Percentiles rank a stretch among this genome's conserved stretches.
Conservation (phyloP, 37 sponge, comb jelly and placozoan species). For the Lycopodina hypogea region DNA sequence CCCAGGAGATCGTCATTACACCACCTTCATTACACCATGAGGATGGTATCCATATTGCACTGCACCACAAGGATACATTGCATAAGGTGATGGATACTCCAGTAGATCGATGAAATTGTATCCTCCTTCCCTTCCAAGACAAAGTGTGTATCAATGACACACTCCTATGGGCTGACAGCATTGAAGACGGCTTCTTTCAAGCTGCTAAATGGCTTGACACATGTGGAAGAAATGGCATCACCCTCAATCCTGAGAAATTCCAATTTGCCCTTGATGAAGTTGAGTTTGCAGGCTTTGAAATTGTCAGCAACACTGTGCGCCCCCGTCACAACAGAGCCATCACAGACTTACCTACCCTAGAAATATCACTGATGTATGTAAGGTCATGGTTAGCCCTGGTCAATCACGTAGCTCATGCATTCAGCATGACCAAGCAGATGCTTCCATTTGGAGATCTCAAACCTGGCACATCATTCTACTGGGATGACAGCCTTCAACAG, state of each 20-base stretch:
- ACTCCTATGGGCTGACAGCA: too few species aligned
- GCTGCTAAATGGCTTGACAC: too few species aligned
- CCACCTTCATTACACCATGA: conserved; percentile 52
- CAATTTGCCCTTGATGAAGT: conserved; percentile 35
- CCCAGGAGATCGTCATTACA: conserved; percentile 44
- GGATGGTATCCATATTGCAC: conserved; percentile 41
- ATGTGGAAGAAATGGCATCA: conserved; percentile 48
- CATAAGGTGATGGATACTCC: too few species aligned
- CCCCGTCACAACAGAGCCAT: conserved; percentile 39
- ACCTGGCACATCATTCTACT: conserved; percentile 28
- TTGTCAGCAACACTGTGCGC: conserved; percentile 36
- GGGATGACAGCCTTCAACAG: conserved; percentile 19
- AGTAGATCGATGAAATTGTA: too few species aligned
- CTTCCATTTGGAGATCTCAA: conserved; percentile 37
- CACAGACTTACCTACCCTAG: conserved; percentile 30
- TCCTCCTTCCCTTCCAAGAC: too few species aligned
- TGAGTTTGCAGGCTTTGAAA: conserved; percentile 59
- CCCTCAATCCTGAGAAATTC: conserved; percentile 47
- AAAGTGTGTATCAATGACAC: conserved; percentile 33
- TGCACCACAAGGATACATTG: conserved; percentile 39
- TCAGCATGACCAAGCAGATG: conserved; percentile 43
- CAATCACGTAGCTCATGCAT: conserved; percentile 47
- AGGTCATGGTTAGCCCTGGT: conserved; percentile 50
- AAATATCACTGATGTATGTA: conserved; percentile 31
- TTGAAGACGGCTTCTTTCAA: too few species aligned